Base-by-base conservation (phyloP, 23 tunicate species). In the Aplidium turbinatum region DNA sequence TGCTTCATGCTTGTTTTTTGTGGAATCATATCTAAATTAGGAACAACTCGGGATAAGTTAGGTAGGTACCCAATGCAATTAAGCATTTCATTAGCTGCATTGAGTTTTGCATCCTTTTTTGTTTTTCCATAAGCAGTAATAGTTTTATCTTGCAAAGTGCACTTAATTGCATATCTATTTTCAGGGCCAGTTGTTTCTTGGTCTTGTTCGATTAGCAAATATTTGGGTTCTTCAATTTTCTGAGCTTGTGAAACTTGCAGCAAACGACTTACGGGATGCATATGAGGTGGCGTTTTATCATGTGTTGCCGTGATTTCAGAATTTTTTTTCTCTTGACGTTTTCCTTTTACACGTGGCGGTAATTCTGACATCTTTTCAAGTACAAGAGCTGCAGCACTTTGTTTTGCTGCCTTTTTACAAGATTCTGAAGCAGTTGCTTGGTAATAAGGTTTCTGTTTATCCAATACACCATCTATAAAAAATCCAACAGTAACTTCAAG, bases 211-310 rank as follows among this genome's bases (percentile, higher is more conserved):
- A 72, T 33, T 4, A 80, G 4, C 27, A 31, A 16, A 47, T 72
- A 81, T 6, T 23, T 45, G 2, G 87, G 87, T 5, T 19, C 47
- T 22, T 23, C 29, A 7, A 50, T 33, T 31, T 81, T 72, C 34
- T 60, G 31, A 31, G 87, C 87, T 31, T 81, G 87, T 24, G 56
- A 46, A 31, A 81, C 72, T 60, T 81, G 87, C 56, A 58, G 28
- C 0, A 81, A 58, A 6, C 87, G 87, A 47, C 87, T 81, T 2
- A 72, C 71, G 24, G 87, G 87, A 72, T 81, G 87, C 48, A 81
- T 30, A 0, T 62, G 25, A n/a, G n/a, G n/a, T n/a, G n/a, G n/a
- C n/a, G n/a, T n/a, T n/a, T n/a, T n/a, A n/a, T n/a, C n/a, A n/a
- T n/a, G n/a, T n/a, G n/a, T n/a, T n/a, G n/a, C n/a, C n/a, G n/a